Percentiles rank a stretch among this genome's conserved stretches.
Conservation (phyloP, 1,140 invertebrate species). For the Panagrolaimus sp. region DNA sequence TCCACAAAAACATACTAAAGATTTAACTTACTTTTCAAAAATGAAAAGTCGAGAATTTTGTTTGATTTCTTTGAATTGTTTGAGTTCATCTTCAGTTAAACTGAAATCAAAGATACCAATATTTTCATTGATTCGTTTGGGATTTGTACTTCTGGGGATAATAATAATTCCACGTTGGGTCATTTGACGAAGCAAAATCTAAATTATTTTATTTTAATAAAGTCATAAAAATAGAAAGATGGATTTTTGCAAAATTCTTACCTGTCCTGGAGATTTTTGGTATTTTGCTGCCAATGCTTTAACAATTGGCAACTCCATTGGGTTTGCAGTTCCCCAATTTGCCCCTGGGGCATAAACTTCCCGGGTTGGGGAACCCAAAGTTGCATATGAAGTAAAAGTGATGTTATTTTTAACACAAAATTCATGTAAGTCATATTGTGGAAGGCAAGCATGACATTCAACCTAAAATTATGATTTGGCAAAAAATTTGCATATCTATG, state of each 20-base stretch:
- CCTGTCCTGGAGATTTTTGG: conserved; percentile 42
- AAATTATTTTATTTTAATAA: no score
- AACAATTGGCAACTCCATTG: conserved; percentile 24
- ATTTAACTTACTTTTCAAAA: background rate
- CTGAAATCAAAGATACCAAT: conserved; percentile 45
- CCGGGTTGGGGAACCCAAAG: conserved; percentile 59
- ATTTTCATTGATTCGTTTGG: conserved; percentile 59
- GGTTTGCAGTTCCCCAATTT: conserved; percentile 21
- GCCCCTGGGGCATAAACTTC: background rate
- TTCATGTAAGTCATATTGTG: conserved; percentile 37
- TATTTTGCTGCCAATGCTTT: conserved; percentile 36
- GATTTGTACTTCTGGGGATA: conserved; percentile 61
- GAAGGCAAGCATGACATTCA: conserved; percentile 37
- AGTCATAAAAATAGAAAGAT: no score
- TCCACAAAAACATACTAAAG: no score
- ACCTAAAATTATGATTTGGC: conserved; percentile 36
- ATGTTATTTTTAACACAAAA: conserved; percentile 56
- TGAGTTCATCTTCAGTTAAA: conserved; percentile 35
- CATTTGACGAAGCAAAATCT: conserved; percentile 59
- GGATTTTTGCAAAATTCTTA: background rate
- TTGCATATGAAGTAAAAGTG: conserved; percentile 56
- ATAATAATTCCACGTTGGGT: conserved; percentile 54
- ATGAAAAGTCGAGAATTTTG: background rate
- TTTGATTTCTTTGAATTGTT: background rate
- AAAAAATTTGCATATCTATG: conserved; percentile 1